A percentile compares a stretch with the other conserved stretches of the same genome.
These are phyloP conservation scores for Pocillopora verrucosa DNA, from an alignment of 64 coral and sea anemone species.

Conservation along the genomic window DNA sequence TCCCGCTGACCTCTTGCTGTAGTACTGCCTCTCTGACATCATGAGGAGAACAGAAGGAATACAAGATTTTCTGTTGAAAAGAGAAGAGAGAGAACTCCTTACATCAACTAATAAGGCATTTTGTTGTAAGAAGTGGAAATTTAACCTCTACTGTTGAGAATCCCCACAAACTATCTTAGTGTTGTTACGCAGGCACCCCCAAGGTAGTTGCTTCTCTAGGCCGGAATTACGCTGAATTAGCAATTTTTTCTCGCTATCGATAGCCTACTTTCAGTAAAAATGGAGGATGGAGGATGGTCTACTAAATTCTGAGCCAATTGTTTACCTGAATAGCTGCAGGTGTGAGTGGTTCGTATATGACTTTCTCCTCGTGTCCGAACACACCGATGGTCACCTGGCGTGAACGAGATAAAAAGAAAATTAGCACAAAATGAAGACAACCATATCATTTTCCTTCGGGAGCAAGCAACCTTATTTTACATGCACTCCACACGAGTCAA, in stretches of 20 bases:
- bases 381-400: constrained; percentile 89
- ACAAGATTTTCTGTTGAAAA: constrained; percentile 81
- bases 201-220: too few species aligned
- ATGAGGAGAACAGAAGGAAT: constrained; percentile 93
- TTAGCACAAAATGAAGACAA: not conserved
- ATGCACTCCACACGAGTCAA: too few species aligned
- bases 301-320: too few species aligned
- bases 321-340: constrained; percentile 84
- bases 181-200: not conserved
- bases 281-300: too few species aligned
- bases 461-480: too few species aligned
- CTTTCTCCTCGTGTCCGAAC: constrained; percentile 88
- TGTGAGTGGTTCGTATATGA: constrained; percentile 89
- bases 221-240: too few species aligned
- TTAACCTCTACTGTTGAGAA: not conserved
- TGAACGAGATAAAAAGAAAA: not conserved
- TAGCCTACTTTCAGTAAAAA: too few species aligned
- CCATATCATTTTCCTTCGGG: not conserved
- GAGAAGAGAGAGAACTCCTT: not conserved
- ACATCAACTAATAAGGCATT: not conserved
- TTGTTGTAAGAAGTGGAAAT: not conserved
- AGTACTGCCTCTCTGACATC: constrained; percentile 95
- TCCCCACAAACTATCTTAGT: not conserved
- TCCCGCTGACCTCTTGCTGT: constrained; percentile 75
- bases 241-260: too few species aligned